phyloP scores from a whole-genome alignment of 2,113 vertebrate genomes.

The Oceanodroma tethys region DNA sequence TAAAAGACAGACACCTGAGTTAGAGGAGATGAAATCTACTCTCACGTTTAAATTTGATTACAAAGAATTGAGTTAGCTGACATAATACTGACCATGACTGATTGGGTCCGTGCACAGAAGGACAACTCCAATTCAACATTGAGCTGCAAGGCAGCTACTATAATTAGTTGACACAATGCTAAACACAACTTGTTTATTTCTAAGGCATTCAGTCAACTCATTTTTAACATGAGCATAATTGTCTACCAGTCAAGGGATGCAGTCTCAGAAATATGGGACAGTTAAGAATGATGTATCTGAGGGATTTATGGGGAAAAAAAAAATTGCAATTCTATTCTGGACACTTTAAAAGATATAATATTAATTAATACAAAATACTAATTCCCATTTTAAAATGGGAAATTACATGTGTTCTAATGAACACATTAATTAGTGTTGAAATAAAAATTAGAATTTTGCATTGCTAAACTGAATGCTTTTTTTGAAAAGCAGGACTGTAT shows the following conservation, averaged over 20 bases:
- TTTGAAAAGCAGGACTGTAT: not conserved
- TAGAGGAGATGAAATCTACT: slow-evolving; percentile 17
- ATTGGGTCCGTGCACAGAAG: slow-evolving; percentile 16
- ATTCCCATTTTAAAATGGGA: not conserved
- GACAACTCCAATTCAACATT: not conserved
- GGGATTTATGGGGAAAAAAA: not conserved
- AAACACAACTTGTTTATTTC: not conserved
- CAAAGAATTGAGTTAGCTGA: slow-evolving; percentile 50
- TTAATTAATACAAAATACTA: not conserved
- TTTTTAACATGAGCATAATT: not conserved
- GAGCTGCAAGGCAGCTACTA: not conserved
- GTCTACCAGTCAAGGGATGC: not conserved
- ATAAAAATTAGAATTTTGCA: not conserved
- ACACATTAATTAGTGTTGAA: not conserved
- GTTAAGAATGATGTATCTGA: not conserved
- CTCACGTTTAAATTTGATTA: slow-evolving; percentile 41
- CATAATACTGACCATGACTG: slow-evolving; percentile 45
- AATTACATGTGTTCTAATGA: not conserved
- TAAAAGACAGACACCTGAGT: slow-evolving; percentile 4
- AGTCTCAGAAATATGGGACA: not conserved
- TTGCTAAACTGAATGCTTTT: not conserved
- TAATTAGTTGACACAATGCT: not conserved
- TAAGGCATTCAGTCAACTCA: not conserved
- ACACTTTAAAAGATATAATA: not conserved
- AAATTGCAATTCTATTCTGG: not conserved